phyloP scores from a whole-genome alignment of 2,797 vertebrate species.

The Cirrhinus molitorella region DNA sequence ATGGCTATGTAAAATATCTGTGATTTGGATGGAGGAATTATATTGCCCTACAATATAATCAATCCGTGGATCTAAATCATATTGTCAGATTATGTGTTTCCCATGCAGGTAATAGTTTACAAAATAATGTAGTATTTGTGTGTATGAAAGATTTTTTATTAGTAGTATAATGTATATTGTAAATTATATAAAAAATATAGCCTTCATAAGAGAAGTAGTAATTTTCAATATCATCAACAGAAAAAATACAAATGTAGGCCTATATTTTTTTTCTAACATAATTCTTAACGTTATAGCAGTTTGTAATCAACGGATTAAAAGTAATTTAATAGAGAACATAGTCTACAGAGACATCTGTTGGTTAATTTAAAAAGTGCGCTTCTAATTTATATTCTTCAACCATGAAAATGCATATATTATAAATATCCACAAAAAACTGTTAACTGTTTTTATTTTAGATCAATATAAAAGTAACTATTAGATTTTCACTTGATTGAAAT shows the following conservation, averaged over 20 bases:
- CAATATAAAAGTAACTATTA: not conserved
- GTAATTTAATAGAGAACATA: not conserved
- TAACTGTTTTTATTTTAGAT: not conserved
- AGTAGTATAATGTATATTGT: not conserved
- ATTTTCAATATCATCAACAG: not conserved
- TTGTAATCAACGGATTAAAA: not conserved
- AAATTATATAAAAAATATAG: not conserved
- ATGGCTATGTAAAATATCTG: too few relatives aligned
- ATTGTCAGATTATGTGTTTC: not conserved
- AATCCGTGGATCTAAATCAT: not conserved
- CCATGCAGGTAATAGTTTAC: not conserved
- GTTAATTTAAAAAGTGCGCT: constrained; percentile 10
- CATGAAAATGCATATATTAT: not conserved
- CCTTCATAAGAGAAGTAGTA: not conserved
- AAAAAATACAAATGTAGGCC: too few relatives aligned
- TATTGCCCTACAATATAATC: not conserved
- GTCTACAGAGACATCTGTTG: constrained; percentile 29
- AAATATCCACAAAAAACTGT: not conserved
- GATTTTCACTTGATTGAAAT: not conserved
- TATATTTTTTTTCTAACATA: too few relatives aligned
- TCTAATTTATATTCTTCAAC: not conserved
- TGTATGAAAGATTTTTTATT: not conserved
- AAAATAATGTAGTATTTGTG: not conserved
- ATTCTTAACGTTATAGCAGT: not conserved
- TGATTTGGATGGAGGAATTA: not conserved